Evolutionary conservation across 2,113 vertebrate species (phyloP).

Genomic region (Ancistrus triradiatus): DNA sequence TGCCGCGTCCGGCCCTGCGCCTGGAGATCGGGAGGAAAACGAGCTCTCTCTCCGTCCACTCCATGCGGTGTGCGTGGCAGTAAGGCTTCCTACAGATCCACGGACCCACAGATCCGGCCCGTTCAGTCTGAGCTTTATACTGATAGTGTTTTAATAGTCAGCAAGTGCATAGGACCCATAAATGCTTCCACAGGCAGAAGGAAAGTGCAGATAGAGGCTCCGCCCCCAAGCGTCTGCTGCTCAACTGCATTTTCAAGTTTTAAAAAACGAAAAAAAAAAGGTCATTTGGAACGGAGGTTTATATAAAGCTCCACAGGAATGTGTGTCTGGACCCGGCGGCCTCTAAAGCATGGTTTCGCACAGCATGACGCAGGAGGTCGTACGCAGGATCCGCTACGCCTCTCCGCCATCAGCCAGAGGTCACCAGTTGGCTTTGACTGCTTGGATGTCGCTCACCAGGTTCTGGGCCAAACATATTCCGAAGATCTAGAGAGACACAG

Average conservation of each 20-base stretch:
- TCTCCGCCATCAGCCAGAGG: slow-evolving; percentile 15
- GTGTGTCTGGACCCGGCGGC: slow-evolving; percentile 40
- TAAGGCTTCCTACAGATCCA: slow-evolving; percentile 29
- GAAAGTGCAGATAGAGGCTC: background rate
- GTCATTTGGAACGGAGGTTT: background rate
- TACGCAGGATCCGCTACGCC: slow-evolving; percentile 11
- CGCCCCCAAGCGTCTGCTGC: background rate
- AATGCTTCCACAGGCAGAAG: slow-evolving; percentile 17
- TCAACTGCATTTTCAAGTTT: background rate
- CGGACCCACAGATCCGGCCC: background rate
- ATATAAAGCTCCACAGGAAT: slow-evolving; percentile 1
- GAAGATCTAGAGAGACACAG: slow-evolving; percentile 82
- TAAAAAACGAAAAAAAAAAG: background rate
- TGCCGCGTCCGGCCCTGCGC: background rate
- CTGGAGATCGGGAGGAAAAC: no score
- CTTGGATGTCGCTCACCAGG: slow-evolving; percentile 81
- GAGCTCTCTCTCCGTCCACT: background rate
- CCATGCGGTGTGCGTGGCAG: background rate
- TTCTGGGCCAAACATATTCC: slow-evolving; percentile 89
- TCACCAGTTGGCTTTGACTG: slow-evolving; percentile 91
- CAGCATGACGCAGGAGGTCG: slow-evolving; percentile 18
- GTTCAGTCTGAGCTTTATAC: background rate
- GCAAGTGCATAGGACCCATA: slow-evolving; percentile 18
- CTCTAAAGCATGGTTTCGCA: slow-evolving; percentile 26
- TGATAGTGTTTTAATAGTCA: slow-evolving; percentile 3